Evolutionary conservation across 2,888 invertebrate species (phyloP), one percentile per base, ranked within the genome.

Genomic region (Mechanitis mazaeus): DNA sequence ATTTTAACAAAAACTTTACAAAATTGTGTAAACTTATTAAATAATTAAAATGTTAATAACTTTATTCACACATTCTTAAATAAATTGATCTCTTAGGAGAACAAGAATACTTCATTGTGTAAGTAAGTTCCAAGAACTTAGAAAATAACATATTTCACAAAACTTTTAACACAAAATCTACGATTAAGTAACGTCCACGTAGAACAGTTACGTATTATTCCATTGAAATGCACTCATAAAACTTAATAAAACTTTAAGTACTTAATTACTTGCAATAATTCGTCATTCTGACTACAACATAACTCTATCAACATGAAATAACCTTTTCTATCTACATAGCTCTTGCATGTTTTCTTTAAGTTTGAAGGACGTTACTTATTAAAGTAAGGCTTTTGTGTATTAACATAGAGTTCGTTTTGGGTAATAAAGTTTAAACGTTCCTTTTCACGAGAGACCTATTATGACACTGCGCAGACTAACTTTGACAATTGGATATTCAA

Each of bases 251-350:
- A 35, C 46, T 35, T 33, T 28, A 45, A 28, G 12, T 53, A 33
- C n/a, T 47, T n/a, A 33, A 38, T 53, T 57, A 56, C 55, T 62
- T 59, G 60, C 58, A 60, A 58, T 60, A 61, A 7, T 55, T 9
- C 33, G 45, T 42, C 33, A 46, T 45, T 28, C 46, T 6, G 11
- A 56, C 38, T 60, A 62, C 47, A 68, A 67, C 63, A 63, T 67
- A 67, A 64, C 63, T 63, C 55, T 64, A 66, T 72, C 73, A 76
- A 72, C 73, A 74, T 75, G 74, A 78, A 78, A 81, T 83, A 84
- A 81, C 83, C 81, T 80, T 81, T 75, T 75, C 76, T 79, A 76
- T 69, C 77, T 79, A 75, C 77, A 74, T 72, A 77, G 75, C 67
- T 75, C 72, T 68, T 71, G 73, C 72, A 77, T 76, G 75, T 80